These are phyloP conservation scores for Drosophila asahinai DNA, from an alignment of 1,140 invertebrate genomes.

Conservation along the genomic window DNA sequence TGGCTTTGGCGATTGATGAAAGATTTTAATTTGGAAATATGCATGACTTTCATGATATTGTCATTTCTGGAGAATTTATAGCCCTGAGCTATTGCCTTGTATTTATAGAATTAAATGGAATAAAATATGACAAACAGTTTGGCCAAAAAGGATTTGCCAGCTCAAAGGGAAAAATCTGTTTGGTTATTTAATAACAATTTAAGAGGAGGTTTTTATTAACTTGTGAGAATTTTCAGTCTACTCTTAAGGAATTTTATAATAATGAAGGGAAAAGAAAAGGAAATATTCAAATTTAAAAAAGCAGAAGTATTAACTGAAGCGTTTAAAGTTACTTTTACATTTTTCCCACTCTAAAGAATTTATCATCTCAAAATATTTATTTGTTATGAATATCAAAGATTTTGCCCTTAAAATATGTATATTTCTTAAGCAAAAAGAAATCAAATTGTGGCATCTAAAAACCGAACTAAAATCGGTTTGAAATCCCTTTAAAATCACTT, in stretches of 20 bases:
- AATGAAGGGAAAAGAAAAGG: too few relatives aligned
- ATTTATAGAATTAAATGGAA: constrained; percentile 5
- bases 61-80: constrained; percentile 5
- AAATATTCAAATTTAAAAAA: too few relatives aligned
- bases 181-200: constrained; percentile 1
- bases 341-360: too few relatives aligned
- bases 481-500: neutral
- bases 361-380: too few relatives aligned
- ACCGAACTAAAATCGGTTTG: neutral
- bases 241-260: too few relatives aligned
- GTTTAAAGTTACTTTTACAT: too few relatives aligned
- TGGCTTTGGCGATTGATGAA: constrained; percentile 7
- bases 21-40: constrained; percentile 28
- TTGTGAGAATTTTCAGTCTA: neutral
- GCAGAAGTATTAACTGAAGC: too few relatives aligned
- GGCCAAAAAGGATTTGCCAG: constrained; percentile 1
- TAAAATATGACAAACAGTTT: neutral
- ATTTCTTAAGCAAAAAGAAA: neutral
- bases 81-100: neutral
- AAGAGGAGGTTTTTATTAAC: neutral
- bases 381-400: too few relatives aligned
- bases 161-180: constrained; percentile 5
- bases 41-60: constrained; percentile 11
- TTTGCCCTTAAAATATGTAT: too few relatives aligned
- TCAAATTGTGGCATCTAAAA: neutral